These are phyloP conservation scores for Sarcophaga subvicina DNA, from an alignment of 2,888 invertebrate species.

Conservation along the genomic window DNA sequence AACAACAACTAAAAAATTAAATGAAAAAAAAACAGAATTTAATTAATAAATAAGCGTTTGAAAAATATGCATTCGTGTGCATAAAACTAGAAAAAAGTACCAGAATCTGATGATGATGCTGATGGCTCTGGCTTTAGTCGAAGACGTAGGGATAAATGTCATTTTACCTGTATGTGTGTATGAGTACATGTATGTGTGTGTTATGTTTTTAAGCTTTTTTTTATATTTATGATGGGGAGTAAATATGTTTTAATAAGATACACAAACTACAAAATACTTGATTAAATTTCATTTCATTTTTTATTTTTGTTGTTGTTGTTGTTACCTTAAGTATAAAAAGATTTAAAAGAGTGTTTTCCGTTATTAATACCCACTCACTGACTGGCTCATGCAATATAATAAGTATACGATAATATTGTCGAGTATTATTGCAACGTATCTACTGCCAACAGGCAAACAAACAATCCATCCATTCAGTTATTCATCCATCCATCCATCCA, in stretches of 20 bases:
- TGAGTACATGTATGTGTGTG: background rate
- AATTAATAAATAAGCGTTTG: constrained; percentile 77
- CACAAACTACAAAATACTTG: constrained; percentile 58
- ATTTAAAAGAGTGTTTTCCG: constrained; percentile 54
- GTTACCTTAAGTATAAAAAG: constrained; percentile 41
- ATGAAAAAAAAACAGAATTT: constrained; percentile 67
- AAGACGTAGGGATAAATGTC: constrained; percentile 70
- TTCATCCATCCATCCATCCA: too few species aligned
- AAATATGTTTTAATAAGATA: constrained; percentile 57
- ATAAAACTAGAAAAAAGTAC: constrained; percentile 61
- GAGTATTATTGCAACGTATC: constrained; percentile 47
- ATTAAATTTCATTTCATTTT: constrained; percentile 41
- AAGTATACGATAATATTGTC: background rate
- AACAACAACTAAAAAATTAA: constrained; percentile 4
- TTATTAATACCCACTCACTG: constrained; percentile 29
- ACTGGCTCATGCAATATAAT: too few species aligned
- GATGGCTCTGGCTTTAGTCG: background rate
- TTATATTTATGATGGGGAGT: constrained; percentile 51
- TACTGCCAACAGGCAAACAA: constrained; percentile 11
- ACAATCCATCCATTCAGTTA: background rate
- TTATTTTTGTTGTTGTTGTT: constrained; percentile 7
- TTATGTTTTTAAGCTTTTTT: background rate
- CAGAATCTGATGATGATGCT: constrained; percentile 2
- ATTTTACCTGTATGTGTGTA: constrained; percentile 64
- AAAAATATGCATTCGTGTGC: constrained; percentile 70